Evolutionary conservation across 2,797 vertebrate species (phyloP).

Genomic region (Glyptemys insculpta): DNA sequence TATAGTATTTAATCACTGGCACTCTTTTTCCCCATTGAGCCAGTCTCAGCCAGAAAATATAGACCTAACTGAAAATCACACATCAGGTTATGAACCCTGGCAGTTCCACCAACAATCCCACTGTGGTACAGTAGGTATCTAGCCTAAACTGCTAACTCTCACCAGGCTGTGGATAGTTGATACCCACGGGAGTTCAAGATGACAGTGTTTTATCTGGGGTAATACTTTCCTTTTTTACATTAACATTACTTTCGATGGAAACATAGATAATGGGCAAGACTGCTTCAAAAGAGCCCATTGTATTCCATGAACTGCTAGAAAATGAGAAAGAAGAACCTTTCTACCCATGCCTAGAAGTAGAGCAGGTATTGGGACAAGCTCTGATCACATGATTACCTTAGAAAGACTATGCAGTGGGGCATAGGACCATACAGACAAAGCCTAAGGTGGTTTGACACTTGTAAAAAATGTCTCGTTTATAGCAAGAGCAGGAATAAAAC

Average conservation of each 20-base stretch:
- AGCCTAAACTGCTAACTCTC: not conserved
- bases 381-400: not conserved
- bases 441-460: not conserved
- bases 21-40: not conserved
- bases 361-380: not conserved
- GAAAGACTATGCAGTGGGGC: not conserved
- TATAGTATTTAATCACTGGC: not conserved
- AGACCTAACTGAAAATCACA: not conserved
- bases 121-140: not conserved
- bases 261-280: not conserved
- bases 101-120: not conserved
- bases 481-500: not conserved
- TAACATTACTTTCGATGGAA: not conserved
- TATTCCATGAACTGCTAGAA: not conserved
- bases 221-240: not conserved
- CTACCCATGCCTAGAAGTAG: not conserved
- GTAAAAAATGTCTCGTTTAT: not conserved
- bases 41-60: not conserved
- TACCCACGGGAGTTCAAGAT: not conserved
- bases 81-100: not conserved
- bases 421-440: not conserved
- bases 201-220: not conserved
- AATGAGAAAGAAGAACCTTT: not conserved
- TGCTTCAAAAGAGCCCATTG: not conserved
- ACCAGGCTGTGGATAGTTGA: not conserved